Conservation (phyloP, 2,113 vertebrate species). For the Callithrix jacchus region DNA sequence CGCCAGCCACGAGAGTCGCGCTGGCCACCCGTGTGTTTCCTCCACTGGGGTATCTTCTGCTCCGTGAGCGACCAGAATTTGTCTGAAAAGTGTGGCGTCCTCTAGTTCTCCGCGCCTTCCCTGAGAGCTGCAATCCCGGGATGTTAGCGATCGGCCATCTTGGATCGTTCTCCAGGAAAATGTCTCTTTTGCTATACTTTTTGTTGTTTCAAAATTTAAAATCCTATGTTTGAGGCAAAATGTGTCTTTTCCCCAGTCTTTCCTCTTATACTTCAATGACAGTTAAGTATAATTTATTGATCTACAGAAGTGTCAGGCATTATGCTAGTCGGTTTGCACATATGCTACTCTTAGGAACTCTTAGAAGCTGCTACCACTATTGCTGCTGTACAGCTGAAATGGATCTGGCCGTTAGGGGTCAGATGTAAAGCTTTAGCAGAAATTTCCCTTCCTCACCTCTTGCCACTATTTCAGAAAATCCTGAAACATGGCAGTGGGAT, state of each 20-base stretch:
- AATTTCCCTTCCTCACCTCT: neutral
- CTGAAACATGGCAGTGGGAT: neutral
- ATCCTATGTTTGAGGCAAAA: neutral
- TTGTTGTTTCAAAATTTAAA: conserved; percentile 32
- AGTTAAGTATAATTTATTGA: neutral
- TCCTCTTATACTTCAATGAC: neutral
- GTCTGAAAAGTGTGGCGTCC: no score
- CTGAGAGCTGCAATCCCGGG: no score
- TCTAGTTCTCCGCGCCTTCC: no score
- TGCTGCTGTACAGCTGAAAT: neutral
- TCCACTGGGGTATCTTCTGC: no score
- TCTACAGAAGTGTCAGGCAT: neutral
- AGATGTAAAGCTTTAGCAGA: neutral
- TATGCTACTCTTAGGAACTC: neutral
- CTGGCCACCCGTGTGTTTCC: no score
- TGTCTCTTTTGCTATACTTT: neutral
- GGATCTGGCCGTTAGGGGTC: neutral
- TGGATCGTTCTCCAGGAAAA: no score
- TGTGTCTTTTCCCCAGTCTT: neutral
- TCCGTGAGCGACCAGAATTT: no score
- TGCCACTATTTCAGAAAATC: neutral
- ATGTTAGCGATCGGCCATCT: no score
- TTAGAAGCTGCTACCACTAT: neutral
- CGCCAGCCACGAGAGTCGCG: no score
- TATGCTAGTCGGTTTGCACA: neutral